Evolutionary conservation across 1,140 invertebrate genomes (phyloP).

Genomic region (Daktulosphaira vitifoliae): DNA sequence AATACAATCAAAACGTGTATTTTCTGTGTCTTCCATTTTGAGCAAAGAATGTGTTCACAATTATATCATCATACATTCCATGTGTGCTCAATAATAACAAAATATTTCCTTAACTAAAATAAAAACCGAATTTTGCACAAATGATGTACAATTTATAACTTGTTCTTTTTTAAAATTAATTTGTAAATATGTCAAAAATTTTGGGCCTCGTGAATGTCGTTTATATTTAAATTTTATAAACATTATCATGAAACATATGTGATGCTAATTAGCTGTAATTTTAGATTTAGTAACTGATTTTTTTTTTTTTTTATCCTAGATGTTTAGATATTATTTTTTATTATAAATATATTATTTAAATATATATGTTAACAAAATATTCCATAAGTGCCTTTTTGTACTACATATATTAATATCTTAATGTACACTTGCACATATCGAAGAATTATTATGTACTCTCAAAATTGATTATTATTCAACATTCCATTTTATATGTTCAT

Average conservation of each 20-base stretch:
- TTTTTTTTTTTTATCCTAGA: constrained; percentile 28
- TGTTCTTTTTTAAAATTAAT: too few relatives aligned
- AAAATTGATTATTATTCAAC: constrained; percentile 29
- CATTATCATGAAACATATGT: constrained; percentile 31
- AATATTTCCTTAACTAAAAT: neutral
- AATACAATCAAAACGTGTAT: too few relatives aligned
- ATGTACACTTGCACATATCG: constrained; percentile 25
- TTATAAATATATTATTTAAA: constrained; percentile 29
- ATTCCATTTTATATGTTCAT: constrained; percentile 19
- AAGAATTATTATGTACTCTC: constrained; percentile 26
- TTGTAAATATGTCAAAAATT: too few relatives aligned
- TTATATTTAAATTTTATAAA: constrained; percentile 19
- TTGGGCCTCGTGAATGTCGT: constrained; percentile 20
- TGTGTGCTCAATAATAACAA: too few relatives aligned
- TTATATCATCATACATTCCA: constrained; percentile 15
- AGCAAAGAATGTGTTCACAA: constrained; percentile 26
- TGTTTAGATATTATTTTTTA: constrained; percentile 7
- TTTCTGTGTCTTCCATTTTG: constrained; percentile 22
- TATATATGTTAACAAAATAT: constrained; percentile 22
- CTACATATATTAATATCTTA: constrained; percentile 17
- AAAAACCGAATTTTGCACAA: constrained; percentile 29
- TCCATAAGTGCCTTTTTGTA: constrained; percentile 32
- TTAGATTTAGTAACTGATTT: constrained; percentile 29
- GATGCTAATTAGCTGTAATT: constrained; percentile 31
- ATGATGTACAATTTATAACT: constrained; percentile 10